Evolutionary conservation across 2,797 vertebrate genomes (phyloP).

Genomic region (Lutjanus campechanus): DNA sequence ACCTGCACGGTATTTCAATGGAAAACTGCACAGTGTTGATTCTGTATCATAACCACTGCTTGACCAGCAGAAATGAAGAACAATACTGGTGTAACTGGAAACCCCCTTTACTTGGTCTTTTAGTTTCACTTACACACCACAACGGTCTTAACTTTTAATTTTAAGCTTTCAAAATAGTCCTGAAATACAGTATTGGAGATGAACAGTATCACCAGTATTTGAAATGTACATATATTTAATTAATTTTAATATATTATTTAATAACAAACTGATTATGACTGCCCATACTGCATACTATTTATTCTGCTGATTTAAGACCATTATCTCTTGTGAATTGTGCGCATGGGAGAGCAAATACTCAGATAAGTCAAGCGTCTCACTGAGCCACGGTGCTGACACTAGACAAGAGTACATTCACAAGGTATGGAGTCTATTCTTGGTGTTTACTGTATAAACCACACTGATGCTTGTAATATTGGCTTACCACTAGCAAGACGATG

Average conservation of each 20-base stretch:
- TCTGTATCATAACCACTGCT: constrained; percentile 30
- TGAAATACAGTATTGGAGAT: neutral
- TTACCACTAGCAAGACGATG: constrained; percentile 37
- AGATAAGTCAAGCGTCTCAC: constrained; percentile 19
- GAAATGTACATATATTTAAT: neutral
- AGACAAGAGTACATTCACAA: constrained; percentile 3
- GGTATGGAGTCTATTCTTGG: neutral
- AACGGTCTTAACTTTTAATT: neutral
- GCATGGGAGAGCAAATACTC: neutral
- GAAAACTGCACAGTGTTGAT: constrained; percentile 1
- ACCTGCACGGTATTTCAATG: constrained; percentile 10
- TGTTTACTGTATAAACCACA: constrained; percentile 14
- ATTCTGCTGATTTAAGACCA: constrained; percentile 1
- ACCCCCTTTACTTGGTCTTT: neutral
- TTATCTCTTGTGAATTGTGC: constrained; percentile 2
- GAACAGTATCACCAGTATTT: neutral
- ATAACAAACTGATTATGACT: neutral
- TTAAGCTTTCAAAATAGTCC: constrained; percentile 2
- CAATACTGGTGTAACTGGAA: constrained; percentile 30
- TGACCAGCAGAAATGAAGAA: constrained; percentile 32
- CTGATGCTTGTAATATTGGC: constrained; percentile 10
- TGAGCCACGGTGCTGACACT: neutral
- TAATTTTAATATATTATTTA: neutral
- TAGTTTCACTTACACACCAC: constrained; percentile 20
- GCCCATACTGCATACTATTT: neutral